Base-by-base conservation (phyloP, 2,888 invertebrate species). In the Chromoteleia sp. region DNA sequence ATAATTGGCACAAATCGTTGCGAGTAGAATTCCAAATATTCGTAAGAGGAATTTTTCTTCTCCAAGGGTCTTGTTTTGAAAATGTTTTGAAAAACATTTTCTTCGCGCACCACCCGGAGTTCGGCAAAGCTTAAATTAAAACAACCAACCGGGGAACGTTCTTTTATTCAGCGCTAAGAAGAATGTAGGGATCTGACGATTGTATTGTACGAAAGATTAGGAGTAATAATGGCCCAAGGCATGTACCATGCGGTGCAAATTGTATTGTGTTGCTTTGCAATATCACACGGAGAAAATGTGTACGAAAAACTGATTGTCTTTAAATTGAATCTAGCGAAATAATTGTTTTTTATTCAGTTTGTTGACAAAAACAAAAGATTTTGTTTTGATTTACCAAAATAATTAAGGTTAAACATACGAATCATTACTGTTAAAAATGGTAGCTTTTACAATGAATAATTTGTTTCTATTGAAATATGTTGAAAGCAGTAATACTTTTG, bases 161-260 rank as follows among this genome's bases (percentile, higher is more conserved):
- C 33, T 65, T 56, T 33, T 56, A 45, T 74, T 43, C 43, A 71
- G 19, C 56, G 25, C n/a, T 61, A 67, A 58, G n/a, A 25, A 25
- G 74, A 77, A 61, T 56, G 36, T 79, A 74, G 87, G 88, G 85
- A 84, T 77, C 76, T 30, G 21, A 74, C 83, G 86, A 88, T 87
- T 88, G 88, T 86, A 85, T 86, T 84, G 85, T 79, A 84, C 84
- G 86, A 86, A 87, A 86, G 86, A 85, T 85, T 85, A 86, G 84
- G 74, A 87, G 87, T 89, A 90, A 90, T 90, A 89, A 89, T 89
- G 87, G 88, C 89, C 86, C 65, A 83, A 82, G 87, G 89, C 90
- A 89, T 88, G 88, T 86, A 89, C 90, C 89, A 89, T 88, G 84
- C 82, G 45, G 80, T 82, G 68, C 56, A 52, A 63, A 52, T 63